A percentile compares a stretch with the other conserved stretches of the same genome.
Conservation (phyloP, 2,797 vertebrate species). For the Myripristis murdjan region DNA sequence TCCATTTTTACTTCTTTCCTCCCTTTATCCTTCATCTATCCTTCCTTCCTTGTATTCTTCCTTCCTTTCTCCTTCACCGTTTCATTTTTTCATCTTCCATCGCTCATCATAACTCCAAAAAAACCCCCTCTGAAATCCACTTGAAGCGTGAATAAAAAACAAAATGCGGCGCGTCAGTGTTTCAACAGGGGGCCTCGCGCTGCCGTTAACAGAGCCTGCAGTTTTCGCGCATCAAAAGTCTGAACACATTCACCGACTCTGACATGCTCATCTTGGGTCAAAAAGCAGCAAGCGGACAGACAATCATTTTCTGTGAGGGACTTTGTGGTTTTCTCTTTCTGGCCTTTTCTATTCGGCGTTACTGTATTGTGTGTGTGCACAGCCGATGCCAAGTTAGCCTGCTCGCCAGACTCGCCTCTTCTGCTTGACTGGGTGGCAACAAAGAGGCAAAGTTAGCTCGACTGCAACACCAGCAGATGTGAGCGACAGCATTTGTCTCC, state of each 20-base stretch:
- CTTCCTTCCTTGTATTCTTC: too few species aligned
- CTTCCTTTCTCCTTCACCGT: too few species aligned
- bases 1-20: too few species aligned
- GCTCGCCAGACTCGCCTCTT: slow-evolving; percentile 65
- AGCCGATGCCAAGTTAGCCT: slow-evolving; percentile 62
- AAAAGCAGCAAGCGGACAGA: slow-evolving; percentile 45
- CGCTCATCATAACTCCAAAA: too few species aligned
- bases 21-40: too few species aligned
- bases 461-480: slow-evolving; percentile 69
- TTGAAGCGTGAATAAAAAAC: neutral
- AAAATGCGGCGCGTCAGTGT: neutral
- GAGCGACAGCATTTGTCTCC: slow-evolving; percentile 70
- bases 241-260: slow-evolving; percentile 51
- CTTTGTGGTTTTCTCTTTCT: slow-evolving; percentile 55
- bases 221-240: slow-evolving; percentile 50
- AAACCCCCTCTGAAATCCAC: neutral
- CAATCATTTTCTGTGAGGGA: slow-evolving; percentile 46
- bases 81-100: too few species aligned
- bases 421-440: slow-evolving; percentile 76
- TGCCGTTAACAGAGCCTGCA: neutral
- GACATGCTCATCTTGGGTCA: slow-evolving; percentile 45
- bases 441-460: slow-evolving; percentile 66
- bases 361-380: slow-evolving; percentile 70
- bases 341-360: slow-evolving; percentile 58
- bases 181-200: neutral